Evolutionary conservation across 2,113 vertebrate species (phyloP).

Genomic region (Pangasianodon gigas): DNA sequence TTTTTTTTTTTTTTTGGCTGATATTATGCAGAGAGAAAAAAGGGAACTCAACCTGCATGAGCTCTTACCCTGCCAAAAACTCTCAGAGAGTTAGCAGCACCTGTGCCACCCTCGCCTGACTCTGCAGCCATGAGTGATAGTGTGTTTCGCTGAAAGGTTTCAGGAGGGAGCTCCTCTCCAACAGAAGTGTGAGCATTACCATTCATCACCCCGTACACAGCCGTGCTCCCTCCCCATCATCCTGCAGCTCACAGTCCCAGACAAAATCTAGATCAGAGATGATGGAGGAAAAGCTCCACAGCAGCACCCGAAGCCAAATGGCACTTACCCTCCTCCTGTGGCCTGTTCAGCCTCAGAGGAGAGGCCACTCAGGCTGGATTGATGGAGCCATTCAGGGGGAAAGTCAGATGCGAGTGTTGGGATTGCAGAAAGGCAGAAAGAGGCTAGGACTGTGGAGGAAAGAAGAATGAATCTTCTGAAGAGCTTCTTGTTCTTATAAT

Average conservation of each 20-base stretch:
- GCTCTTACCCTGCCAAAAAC: conserved; percentile 32
- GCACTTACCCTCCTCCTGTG: conserved; percentile 49
- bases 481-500: background rate
- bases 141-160: conserved; percentile 47
- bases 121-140: conserved; percentile 47
- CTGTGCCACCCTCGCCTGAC: conserved; percentile 43
- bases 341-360: conserved; percentile 36
- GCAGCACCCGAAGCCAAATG: conserved; percentile 43
- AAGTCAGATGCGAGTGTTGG: conserved; percentile 31
- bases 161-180: conserved; percentile 38
- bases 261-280: conserved; percentile 44
- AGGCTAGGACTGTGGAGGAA: background rate
- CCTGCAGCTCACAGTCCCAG: conserved; percentile 27
- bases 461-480: background rate
- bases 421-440: conserved; percentile 10
- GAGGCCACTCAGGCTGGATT: conserved; percentile 34
- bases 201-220: conserved; percentile 49
- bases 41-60: background rate
- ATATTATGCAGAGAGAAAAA: background rate
- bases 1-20: background rate
- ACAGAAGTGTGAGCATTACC: conserved; percentile 31
- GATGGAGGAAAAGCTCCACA: conserved; percentile 24
- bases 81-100: conserved; percentile 40
- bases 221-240: background rate
- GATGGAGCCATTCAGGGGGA: conserved; percentile 58